Base-by-base conservation (phyloP, 2,113 vertebrate species). In the Ictidomys tridecemlineatus region DNA sequence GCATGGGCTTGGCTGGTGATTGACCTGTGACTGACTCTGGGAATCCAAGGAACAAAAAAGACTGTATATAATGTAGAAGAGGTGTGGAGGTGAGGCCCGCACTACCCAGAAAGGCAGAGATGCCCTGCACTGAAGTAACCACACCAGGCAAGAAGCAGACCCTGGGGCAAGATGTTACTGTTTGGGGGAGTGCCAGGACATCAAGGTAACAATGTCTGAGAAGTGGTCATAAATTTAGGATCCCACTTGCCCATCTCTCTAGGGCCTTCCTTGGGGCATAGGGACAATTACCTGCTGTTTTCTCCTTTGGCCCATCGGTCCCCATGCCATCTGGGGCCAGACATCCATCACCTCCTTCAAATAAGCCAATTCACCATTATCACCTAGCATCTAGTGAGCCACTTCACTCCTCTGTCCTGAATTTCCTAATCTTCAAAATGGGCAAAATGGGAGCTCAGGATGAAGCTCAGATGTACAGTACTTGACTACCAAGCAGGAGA, bases 381-480 rank as follows among this genome's bases (percentile, higher is more conserved):
- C 16, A 70, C 34, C 34, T 12, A 67, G 17, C 69, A 56, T 42
- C n/a, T 24, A 18, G n/a, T 4, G 63, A 89, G 48, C 48, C 85
- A 65, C 13, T 45, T 32, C 42, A 77, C 2, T 26, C 30, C 86
- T 39, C 73, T 61, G 34, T 17, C 51, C 37, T 93, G 80, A 37
- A 87, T 79, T 51, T 90, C 37, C 65, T 79, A 12, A 58, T 85
- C 72, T 95, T 45, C 18, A 93, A 48, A 84, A 80, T 4, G 32
- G 28, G 70, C 28, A 30, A 37, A 61, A 20, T 2, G 34, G 26
- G 34, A 18, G 34, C 34, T 70, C 32, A 18, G 16, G 34, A 70
- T 16, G 67, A 14, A 70, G 32, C 67, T 17, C 39, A 10, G 26
- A 20, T 26, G 28, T 5, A 20, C 0, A 32, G 37, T 30, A 28